These are phyloP conservation scores for Mactra quadrangularis DNA, from an alignment of 1,140 invertebrate genomes.

Conservation along the genomic window DNA sequence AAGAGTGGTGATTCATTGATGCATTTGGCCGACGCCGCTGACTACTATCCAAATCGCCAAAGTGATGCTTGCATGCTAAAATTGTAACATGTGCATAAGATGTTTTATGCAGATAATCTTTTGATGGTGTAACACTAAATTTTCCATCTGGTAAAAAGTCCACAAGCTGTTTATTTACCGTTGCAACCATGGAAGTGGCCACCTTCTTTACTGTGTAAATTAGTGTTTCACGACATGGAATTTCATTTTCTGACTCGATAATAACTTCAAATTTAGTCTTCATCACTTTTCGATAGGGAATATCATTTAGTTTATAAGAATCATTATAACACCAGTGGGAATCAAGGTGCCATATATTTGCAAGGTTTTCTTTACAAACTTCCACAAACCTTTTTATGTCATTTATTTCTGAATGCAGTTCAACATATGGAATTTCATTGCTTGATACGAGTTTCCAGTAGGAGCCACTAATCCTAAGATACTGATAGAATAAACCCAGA, in stretches of 20 bases:
- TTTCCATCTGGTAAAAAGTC: slow-evolving; percentile 16
- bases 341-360: no score
- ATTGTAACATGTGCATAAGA: neutral
- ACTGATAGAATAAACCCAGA: neutral
- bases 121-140: neutral
- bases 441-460: slow-evolving; percentile 32
- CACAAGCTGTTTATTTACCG: neutral
- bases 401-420: slow-evolving; percentile 8
- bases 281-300: no score
- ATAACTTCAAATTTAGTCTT: no score
- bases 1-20: slow-evolving; percentile 3
- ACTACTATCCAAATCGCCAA: no score
- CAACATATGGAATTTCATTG: slow-evolving; percentile 29
- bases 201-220: no score
- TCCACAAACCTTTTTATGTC: neutral
- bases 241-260: no score
- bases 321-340: no score
- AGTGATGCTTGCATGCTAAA: slow-evolving; percentile 2
- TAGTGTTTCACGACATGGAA: no score
- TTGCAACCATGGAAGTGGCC: neutral
- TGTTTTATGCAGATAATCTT: neutral
- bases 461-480: slow-evolving; percentile 4
- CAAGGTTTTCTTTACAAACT: neutral
- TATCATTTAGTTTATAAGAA: no score
- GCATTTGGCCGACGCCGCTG: slow-evolving; percentile 10